Percentiles rank a stretch among this genome's conserved stretches.
Evolutionary conservation across 2,113 vertebrate species (phyloP).

Genomic region (Cathartes aura): DNA sequence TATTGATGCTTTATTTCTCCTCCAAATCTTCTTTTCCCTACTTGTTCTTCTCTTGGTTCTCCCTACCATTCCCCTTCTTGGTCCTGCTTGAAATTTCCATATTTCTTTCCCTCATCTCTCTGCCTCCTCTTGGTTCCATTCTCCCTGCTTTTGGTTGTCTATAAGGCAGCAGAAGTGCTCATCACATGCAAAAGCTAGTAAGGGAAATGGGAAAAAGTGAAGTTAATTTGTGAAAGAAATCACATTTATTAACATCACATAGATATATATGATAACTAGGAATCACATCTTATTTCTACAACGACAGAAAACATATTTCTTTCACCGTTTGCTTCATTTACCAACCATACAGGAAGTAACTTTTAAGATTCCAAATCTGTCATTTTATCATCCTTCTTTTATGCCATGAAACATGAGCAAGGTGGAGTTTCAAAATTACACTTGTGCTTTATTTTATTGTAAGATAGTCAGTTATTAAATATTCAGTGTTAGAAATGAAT

Average conservation of each 20-base stretch:
- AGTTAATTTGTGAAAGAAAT: neutral
- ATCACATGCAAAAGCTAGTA: neutral
- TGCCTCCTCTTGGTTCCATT: neutral
- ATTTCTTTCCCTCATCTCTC: neutral
- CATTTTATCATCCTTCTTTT: neutral
- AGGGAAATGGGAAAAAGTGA: constrained; percentile 11
- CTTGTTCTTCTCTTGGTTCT: neutral
- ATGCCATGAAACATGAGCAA: neutral
- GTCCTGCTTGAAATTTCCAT: neutral
- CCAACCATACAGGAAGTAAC: neutral
- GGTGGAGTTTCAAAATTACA: neutral
- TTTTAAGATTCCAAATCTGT: neutral
- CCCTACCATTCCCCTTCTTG: neutral
- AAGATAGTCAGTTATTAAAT: neutral
- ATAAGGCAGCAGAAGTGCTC: neutral
- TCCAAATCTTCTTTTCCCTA: neutral
- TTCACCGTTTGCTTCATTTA: neutral
- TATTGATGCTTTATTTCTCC: neutral
- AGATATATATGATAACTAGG: neutral
- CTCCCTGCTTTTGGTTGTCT: neutral
- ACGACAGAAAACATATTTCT: neutral
- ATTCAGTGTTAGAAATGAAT: neutral
- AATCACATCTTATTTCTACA: neutral
- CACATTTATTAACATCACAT: neutral
- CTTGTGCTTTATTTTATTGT: neutral